Conservation (phyloP, 2,888 invertebrate species). For the Stratiomys singularior region DNA sequence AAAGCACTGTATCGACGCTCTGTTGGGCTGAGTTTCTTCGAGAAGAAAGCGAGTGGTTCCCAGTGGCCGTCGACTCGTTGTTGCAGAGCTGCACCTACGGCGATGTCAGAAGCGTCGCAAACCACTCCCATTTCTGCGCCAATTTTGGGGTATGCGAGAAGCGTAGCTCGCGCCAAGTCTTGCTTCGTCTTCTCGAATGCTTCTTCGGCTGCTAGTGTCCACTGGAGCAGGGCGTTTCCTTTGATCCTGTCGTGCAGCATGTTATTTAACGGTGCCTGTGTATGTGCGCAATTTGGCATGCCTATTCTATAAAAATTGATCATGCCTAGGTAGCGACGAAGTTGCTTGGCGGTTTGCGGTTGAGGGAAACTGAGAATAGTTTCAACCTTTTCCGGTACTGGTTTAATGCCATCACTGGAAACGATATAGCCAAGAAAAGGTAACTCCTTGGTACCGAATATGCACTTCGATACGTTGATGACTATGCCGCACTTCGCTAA, state of each 20-base stretch:
- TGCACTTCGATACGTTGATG: conserved; percentile 52
- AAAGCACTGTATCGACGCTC: conserved; percentile 56
- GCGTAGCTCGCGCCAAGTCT: too few species aligned
- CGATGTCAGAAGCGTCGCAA: conserved; percentile 53
- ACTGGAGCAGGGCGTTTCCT: neutral
- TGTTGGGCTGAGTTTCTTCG: conserved; percentile 54
- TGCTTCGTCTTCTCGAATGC: neutral
- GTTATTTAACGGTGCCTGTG: neutral
- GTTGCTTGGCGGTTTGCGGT: conserved; percentile 44
- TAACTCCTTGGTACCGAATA: conserved; percentile 48
- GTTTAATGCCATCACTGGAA: conserved; percentile 16
- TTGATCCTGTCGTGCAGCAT: neutral
- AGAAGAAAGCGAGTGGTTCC: conserved; percentile 56
- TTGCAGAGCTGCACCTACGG: conserved; percentile 55
- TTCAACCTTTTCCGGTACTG: conserved; percentile 36
- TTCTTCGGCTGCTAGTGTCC: neutral
- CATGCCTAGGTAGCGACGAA: conserved; percentile 71
- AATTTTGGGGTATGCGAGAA: conserved; percentile 36
- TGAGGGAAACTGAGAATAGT: conserved; percentile 28
- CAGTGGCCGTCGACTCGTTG: conserved; percentile 51
- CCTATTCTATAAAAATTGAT: conserved; percentile 9
- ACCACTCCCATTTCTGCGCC: neutral
- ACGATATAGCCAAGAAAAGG: conserved; percentile 32
- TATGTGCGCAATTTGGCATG: neutral
- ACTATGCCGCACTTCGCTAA: conserved; percentile 52